Base-by-base conservation (phyloP, 1,140 invertebrate species). In the Megathymus violae region DNA sequence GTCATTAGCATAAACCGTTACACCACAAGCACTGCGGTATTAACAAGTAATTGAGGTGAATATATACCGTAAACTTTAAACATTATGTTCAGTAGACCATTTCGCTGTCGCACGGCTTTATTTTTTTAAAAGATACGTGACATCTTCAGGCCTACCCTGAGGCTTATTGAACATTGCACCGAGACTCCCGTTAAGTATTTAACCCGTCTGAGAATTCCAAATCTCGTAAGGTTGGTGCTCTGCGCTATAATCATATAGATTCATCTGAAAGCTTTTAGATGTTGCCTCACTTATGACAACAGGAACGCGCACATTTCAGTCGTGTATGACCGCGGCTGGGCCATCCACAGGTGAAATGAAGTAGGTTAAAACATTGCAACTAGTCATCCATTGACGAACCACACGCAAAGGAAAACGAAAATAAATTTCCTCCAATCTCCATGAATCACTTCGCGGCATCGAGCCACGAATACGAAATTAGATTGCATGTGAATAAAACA, bases 381-480 rank as follows among this genome's bases (percentile, higher is more conserved):
- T 31, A 31, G 27, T 31, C 27, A 31, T 31, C 1, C 27, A 9
- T 9, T 31, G 3, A 7, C 4, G 9, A 9, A 31, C 27, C 27
- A 31, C 4, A 31, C 27, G 27, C 9, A 31, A 31, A 7, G 27
- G 27, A 31, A 31, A 31, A 31, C 27, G 9, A 31, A 31, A 31
- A 31, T 31, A 31, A 46, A 3, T 46, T 13, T 46, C 22, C 43
- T 25, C 11, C n/a, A 22, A 46, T 22, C 22, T 13, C 11, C 43
- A 25, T 46, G 43, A 46, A 46, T 46, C 43, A 46, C 19, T 15
- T 22, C n/a, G 6, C 17, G 19, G 17, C 11, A 13, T 25, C 11
- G 19, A 46, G 17, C 17, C 43, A 46, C 13, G 17, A 27, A 25
- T 25, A 47, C 44, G 19, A 9, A 47, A 25, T 47, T 47, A 47